phyloP scores from a whole-genome alignment of 92 coral and sea anemone species.

The Paramuricea clavata region DNA sequence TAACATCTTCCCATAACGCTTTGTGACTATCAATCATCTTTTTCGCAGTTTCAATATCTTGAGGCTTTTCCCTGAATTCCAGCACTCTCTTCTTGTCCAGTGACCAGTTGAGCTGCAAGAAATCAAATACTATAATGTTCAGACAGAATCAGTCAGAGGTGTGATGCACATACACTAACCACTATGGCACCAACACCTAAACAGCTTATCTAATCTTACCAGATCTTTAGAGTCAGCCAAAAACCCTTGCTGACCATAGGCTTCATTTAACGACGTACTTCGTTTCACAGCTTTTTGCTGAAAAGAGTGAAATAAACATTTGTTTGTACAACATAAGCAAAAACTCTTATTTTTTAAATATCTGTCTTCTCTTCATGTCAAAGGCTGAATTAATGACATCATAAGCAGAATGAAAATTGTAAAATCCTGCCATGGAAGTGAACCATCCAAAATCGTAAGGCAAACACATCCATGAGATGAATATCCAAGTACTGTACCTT shows the following conservation, averaged over 20 bases:
- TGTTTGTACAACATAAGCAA: neutral
- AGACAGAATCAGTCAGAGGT: too few species aligned
- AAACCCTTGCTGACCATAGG: slow-evolving; percentile 97
- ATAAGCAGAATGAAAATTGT: too few species aligned
- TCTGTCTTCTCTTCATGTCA: too few species aligned
- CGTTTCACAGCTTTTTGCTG: slow-evolving; percentile 81
- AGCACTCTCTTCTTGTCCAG: slow-evolving; percentile 75
- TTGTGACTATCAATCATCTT: slow-evolving; percentile 85
- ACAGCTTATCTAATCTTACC: slow-evolving; percentile 68
- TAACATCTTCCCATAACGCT: slow-evolving; percentile 86
- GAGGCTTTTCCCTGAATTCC: slow-evolving; percentile 79
- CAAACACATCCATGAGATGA: too few species aligned
- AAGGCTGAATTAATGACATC: too few species aligned
- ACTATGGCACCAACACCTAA: too few species aligned
- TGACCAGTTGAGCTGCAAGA: slow-evolving; percentile 83
- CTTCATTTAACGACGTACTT: slow-evolving; percentile 82
- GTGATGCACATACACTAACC: too few species aligned
- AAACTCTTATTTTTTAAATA: too few species aligned
- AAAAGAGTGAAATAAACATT: neutral
- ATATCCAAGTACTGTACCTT: slow-evolving; percentile 57
- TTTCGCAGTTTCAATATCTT: slow-evolving; percentile 77
- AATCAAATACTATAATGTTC: too few species aligned
- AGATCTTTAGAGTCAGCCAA: slow-evolving; percentile 92
- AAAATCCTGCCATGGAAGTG: too few species aligned
- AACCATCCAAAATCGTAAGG: neutral